phyloP scores from a whole-genome alignment of 2,888 invertebrate species.

The Asteroscopus sphinx region DNA sequence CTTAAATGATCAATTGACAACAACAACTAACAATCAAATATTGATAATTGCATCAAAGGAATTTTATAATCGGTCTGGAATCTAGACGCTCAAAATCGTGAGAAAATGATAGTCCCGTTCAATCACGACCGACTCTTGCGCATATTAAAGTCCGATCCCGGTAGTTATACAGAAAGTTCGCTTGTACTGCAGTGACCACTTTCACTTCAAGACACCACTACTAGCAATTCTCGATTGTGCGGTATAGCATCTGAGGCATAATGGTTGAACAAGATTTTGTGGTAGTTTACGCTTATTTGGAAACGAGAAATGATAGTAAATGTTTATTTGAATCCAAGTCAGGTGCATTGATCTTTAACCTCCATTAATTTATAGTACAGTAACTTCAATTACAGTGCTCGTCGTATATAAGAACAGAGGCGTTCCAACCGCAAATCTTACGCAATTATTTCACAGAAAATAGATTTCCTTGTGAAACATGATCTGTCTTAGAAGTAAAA shows the following conservation, averaged over 20 bases:
- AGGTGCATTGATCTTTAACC: constrained; percentile 67
- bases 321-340: constrained; percentile 26
- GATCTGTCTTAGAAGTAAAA: constrained; percentile 17
- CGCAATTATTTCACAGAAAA: constrained; percentile 40
- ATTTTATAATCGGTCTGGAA: constrained; percentile 34
- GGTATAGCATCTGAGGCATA: constrained; percentile 24
- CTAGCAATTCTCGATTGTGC: constrained; percentile 57
- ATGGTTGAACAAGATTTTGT: constrained; percentile 16
- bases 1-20: constrained; percentile 11
- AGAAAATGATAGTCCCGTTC: constrained; percentile 48
- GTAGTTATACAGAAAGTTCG: constrained; percentile 75
- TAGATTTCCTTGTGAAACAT: constrained; percentile 38
- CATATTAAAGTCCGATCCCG: constrained; percentile 67
- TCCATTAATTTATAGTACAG: constrained; percentile 55
- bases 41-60: constrained; percentile 22
- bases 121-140: constrained; percentile 62
- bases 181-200: constrained; percentile 77
- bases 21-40: constrained; percentile 20
- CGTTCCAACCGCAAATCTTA: constrained; percentile 42
- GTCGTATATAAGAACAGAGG: constrained; percentile 42
- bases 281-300: constrained; percentile 15
- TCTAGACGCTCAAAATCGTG: constrained; percentile 47
- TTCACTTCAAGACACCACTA: constrained; percentile 69
- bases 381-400: constrained; percentile 50
- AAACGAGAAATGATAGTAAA: constrained; percentile 26